phyloP scores from a whole-genome alignment of 2,113 vertebrate species.

The Amphiprion percula region DNA sequence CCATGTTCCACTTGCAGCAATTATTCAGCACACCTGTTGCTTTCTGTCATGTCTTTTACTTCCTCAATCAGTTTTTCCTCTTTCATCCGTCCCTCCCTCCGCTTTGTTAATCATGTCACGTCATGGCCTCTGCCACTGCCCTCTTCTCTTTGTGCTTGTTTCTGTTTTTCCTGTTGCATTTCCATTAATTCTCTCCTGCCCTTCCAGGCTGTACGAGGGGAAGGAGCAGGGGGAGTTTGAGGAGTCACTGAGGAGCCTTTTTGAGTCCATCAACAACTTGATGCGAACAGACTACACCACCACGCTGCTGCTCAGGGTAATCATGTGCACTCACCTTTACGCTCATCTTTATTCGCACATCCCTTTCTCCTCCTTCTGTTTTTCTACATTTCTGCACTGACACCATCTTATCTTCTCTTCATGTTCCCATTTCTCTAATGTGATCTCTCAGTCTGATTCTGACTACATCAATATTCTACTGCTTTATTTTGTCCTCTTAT shows the following conservation, averaged over 20 bases:
- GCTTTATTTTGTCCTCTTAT: conserved; percentile 15
- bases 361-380: not conserved
- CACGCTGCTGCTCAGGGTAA: conserved; percentile 92
- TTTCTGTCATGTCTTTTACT: not conserved
- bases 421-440: conserved; percentile 2
- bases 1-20: not conserved
- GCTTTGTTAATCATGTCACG: conserved; percentile 3
- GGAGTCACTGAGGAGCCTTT: conserved; percentile 93
- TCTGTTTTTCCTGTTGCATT: not conserved
- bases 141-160: not conserved
- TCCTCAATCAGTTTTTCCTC: not conserved
- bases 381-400: not conserved
- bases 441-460: conserved; percentile 1
- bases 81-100: not conserved
- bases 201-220: conserved; percentile 92
- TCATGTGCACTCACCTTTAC: not conserved
- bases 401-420: conserved; percentile 8
- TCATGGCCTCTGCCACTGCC: not conserved
- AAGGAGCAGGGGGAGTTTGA: conserved; percentile 97
- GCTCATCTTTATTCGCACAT: not conserved
- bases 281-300: conserved; percentile 93
- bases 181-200: conserved; percentile 16
- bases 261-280: conserved; percentile 97
- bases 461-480: conserved; percentile 32
- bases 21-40: conserved; percentile 7